Percentiles rank a stretch among this genome's conserved stretches.
phyloP scores from a whole-genome alignment of 1,140 invertebrate species.

The Drosophila equinoxialis region DNA sequence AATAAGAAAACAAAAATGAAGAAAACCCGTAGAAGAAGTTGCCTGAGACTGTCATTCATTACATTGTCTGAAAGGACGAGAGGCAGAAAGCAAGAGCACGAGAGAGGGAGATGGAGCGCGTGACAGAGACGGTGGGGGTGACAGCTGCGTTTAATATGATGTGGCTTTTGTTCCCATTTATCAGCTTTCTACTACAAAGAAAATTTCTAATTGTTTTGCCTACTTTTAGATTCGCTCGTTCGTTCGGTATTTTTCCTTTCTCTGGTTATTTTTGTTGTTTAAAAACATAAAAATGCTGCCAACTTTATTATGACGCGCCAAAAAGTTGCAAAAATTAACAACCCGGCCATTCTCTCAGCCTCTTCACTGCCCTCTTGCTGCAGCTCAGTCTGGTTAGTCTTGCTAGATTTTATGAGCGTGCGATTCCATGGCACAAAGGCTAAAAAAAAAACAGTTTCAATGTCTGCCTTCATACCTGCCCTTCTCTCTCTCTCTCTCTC shows the following conservation, averaged over 20 bases:
- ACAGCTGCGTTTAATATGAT: slow-evolving; percentile 30
- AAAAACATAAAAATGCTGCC: slow-evolving; percentile 55
- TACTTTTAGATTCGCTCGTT: slow-evolving; percentile 41
- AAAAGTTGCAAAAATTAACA: slow-evolving; percentile 73
- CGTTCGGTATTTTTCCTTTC: not conserved
- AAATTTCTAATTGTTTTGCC: slow-evolving; percentile 42
- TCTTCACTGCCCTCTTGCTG: slow-evolving; percentile 8
- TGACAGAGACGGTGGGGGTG: not conserved
- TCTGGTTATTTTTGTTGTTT: slow-evolving; percentile 10
- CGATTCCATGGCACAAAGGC: slow-evolving; percentile 13
- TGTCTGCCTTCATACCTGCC: slow-evolving; percentile 31
- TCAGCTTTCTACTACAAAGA: slow-evolving; percentile 13
- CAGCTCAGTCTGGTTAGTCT: slow-evolving; percentile 33
- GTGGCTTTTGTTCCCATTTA: slow-evolving; percentile 21
- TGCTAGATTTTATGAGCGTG: slow-evolving; percentile 44
- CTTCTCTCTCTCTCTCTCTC: not conserved
- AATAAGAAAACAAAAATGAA: slow-evolving; percentile 14
- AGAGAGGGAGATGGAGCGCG: not conserved
- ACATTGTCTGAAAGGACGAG: slow-evolving; percentile 30
- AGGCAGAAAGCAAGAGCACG: not conserved
- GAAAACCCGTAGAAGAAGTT: slow-evolving; percentile 51
- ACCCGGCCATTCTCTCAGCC: slow-evolving; percentile 14
- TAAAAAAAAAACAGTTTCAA: slow-evolving; percentile 68
- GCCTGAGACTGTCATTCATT: slow-evolving; percentile 62
- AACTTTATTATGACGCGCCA: slow-evolving; percentile 72